Conservation (phyloP, 2,888 invertebrate species). For the Perizoma flavofasciatum region DNA sequence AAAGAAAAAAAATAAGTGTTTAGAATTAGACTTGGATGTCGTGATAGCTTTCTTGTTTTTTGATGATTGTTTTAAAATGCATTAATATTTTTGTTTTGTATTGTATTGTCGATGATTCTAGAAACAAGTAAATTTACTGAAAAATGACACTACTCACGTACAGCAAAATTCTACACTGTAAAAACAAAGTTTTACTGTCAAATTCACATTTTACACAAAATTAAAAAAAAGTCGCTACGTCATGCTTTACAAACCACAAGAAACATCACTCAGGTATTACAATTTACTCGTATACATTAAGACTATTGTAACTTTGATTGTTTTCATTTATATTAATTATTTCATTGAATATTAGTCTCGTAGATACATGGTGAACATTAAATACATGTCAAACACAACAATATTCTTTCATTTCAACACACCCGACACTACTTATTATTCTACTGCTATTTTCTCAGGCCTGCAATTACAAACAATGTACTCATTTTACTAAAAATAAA, state of each 20-base stretch:
- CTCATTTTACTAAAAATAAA: no score
- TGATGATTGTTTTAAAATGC: constrained; percentile 22
- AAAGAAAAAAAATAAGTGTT: constrained; percentile 71
- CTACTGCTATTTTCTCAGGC: not conserved
- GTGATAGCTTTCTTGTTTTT: constrained; percentile 66
- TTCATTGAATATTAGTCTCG: constrained; percentile 73
- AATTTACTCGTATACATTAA: constrained; percentile 38
- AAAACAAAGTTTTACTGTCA: constrained; percentile 46
- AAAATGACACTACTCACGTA: constrained; percentile 50
- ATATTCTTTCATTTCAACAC: constrained; percentile 80
- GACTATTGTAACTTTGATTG: constrained; percentile 60
- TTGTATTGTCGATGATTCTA: constrained; percentile 54
- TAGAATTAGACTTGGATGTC: constrained; percentile 76
- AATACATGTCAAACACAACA: constrained; percentile 82
- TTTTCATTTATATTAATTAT: constrained; percentile 59
- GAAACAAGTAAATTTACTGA: constrained; percentile 40
- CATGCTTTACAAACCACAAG: constrained; percentile 53
- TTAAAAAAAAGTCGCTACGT: constrained; percentile 40
- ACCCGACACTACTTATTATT: constrained; percentile 35
- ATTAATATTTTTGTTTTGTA: constrained; percentile 45
- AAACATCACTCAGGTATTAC: constrained; percentile 69
- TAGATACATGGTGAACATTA: constrained; percentile 81
- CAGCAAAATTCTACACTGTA: constrained; percentile 29
- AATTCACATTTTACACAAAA: constrained; percentile 35
- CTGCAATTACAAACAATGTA: no score